Conservation (phyloP, 2,113 vertebrate genomes). For the Onychostoma macrolepis region DNA sequence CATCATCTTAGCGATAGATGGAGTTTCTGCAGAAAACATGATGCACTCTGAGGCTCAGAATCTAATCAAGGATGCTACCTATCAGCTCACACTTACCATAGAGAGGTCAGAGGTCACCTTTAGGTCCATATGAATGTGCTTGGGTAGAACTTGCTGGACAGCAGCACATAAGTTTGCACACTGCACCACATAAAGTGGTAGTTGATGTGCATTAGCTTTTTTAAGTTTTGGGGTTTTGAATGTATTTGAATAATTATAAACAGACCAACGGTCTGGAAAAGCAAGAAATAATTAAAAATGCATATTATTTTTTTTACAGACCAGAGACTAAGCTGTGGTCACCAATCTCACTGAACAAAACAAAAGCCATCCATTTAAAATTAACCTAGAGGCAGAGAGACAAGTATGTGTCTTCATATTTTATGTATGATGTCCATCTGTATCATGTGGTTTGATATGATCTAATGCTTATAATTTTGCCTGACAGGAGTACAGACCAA, state of each 20-base stretch:
- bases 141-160: neutral
- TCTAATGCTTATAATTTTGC: slow-evolving; percentile 5
- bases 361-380: slow-evolving; percentile 85
- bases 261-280: neutral
- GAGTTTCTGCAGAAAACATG: slow-evolving; percentile 84
- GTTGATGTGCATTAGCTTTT: neutral
- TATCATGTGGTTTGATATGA: neutral
- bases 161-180: neutral
- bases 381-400: slow-evolving; percentile 90
- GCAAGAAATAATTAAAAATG: neutral
- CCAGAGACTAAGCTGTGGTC: slow-evolving; percentile 89
- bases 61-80: slow-evolving; percentile 88
- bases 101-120: slow-evolving; percentile 80
- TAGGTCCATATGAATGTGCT: neutral
- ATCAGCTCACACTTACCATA: slow-evolving; percentile 86
- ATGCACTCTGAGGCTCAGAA: slow-evolving; percentile 95
- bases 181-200: neutral
- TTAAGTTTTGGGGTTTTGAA: neutral
- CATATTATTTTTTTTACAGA: slow-evolving; percentile 67
- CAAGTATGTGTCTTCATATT: slow-evolving; percentile 65
- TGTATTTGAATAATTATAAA: neutral
- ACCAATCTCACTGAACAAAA: slow-evolving; percentile 84
- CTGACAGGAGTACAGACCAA: slow-evolving; percentile 90
- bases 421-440: slow-evolving; percentile 20
- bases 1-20: slow-evolving; percentile 91